Evolutionary conservation across 2,888 invertebrate genomes (phyloP).

Genomic region (Xylocampa areola): DNA sequence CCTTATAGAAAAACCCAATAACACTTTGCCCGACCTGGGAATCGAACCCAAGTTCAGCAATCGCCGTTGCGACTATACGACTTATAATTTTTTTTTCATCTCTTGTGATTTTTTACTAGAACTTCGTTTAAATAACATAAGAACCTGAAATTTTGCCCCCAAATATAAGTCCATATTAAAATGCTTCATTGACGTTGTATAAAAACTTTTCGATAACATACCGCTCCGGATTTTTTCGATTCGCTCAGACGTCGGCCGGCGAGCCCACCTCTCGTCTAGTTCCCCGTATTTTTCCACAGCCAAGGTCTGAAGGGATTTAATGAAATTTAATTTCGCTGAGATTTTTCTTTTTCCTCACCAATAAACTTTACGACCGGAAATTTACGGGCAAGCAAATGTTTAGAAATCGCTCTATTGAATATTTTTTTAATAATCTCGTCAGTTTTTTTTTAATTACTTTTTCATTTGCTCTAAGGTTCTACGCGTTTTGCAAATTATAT

Average conservation of each 20-base stretch:
- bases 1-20: too few relatives aligned
- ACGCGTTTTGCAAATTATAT: constrained; percentile 25
- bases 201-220: background rate
- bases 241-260: constrained; percentile 1
- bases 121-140: too few relatives aligned
- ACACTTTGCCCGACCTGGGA: too few relatives aligned
- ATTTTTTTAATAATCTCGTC: constrained; percentile 55
- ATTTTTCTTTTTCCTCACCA: constrained; percentile 58
- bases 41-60: too few relatives aligned
- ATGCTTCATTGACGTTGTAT: too few relatives aligned
- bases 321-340: constrained; percentile 64
- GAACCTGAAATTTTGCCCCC: too few relatives aligned
- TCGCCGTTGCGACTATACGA: too few relatives aligned
- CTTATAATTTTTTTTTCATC: too few relatives aligned
- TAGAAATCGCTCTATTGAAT: constrained; percentile 51
- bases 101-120: too few relatives aligned
- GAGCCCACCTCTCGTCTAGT: background rate
- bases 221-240: background rate
- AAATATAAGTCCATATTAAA: too few relatives aligned
- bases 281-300: constrained; percentile 44
- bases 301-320: constrained; percentile 58
- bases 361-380: constrained; percentile 62
- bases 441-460: constrained; percentile 57
- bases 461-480: constrained; percentile 13
- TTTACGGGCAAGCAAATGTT: constrained; percentile 62